A percentile compares a stretch with the other conserved stretches of the same genome.
These are phyloP conservation scores for Drosophila kokeensis DNA, from an alignment of 2,888 invertebrate genomes.

Conservation along the genomic window DNA sequence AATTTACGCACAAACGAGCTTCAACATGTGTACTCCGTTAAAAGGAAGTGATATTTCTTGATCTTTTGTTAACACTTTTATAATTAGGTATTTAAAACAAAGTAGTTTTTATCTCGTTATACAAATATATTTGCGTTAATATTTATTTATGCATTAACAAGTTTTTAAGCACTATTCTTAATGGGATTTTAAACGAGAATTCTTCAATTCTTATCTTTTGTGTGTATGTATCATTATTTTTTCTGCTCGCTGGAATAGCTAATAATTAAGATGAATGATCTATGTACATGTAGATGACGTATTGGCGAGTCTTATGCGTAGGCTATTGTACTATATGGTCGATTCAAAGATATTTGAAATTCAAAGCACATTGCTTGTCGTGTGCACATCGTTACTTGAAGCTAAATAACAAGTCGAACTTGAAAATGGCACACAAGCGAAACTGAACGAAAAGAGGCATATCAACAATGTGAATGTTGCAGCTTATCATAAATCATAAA, in stretches of 20 bases:
- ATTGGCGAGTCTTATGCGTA: conserved; percentile 24
- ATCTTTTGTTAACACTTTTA: conserved; percentile 12
- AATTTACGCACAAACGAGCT: not conserved
- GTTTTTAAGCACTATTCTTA: conserved; percentile 27
- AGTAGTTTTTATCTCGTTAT: conserved; percentile 16
- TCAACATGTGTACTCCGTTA: not conserved
- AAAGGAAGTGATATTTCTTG: conserved; percentile 25
- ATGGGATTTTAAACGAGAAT: conserved; percentile 21
- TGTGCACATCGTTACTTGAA: conserved; percentile 20
- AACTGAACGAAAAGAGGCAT: conserved; percentile 32
- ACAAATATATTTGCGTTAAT: conserved; percentile 11
- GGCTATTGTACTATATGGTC: conserved; percentile 14
- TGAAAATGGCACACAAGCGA: conserved; percentile 59
- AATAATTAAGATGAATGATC: conserved; percentile 58
- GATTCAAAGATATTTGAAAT: conserved; percentile 37
- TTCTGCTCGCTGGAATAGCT: conserved; percentile 18
- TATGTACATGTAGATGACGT: conserved; percentile 23
- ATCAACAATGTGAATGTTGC: conserved; percentile 18
- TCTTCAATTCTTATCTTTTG: conserved; percentile 18
- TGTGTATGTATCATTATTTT: not conserved
- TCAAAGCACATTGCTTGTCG: conserved; percentile 42
- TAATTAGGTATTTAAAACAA: conserved; percentile 27
- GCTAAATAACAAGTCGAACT: conserved; percentile 55
- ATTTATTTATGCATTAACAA: conserved; percentile 52
- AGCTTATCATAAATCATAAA: conserved; percentile 43